phyloP scores from a whole-genome alignment of 35 echinoderm and acorn worm species.

The Apostichopus japonicus region DNA sequence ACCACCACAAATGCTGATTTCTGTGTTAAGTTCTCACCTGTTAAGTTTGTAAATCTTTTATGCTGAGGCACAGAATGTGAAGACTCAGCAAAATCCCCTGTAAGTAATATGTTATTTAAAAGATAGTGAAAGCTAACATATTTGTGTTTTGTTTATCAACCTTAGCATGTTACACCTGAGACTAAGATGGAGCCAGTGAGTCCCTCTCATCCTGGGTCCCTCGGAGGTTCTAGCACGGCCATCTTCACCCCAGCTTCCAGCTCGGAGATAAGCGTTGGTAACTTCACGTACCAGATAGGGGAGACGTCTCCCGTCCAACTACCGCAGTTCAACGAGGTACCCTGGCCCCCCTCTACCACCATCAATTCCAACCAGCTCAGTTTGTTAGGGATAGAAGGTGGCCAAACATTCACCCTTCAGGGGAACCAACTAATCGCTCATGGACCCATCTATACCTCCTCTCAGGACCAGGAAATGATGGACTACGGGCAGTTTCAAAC shows the following conservation, averaged over 20 bases:
- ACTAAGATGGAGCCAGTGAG: slow-evolving; percentile 12
- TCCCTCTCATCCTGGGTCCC: not conserved
- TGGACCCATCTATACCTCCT: not conserved
- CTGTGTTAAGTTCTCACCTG: too few species aligned
- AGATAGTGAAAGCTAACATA: too few species aligned
- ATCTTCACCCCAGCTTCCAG: not conserved
- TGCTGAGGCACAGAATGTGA: too few species aligned
- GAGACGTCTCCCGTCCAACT: not conserved
- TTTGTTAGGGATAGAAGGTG: not conserved
- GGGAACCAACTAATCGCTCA: not conserved
- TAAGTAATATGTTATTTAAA: too few species aligned
- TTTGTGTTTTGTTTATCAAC: not conserved
- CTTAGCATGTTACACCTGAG: not conserved
- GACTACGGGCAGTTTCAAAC: not conserved
- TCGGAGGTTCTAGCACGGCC: not conserved
- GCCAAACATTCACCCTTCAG: not conserved
- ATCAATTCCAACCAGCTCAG: not conserved
- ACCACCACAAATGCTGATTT: too few species aligned
- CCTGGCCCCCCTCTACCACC: not conserved
- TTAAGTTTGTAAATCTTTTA: too few species aligned
- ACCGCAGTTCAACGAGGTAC: not conserved
- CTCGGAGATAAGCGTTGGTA: not conserved
- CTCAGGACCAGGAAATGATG: not conserved
- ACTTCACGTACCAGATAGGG: not conserved
- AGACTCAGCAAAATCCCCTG: too few species aligned